These are phyloP conservation scores for Poecilobothrus nobilitatus DNA, from an alignment of 2,888 invertebrate genomes.

Conservation along the genomic window DNA sequence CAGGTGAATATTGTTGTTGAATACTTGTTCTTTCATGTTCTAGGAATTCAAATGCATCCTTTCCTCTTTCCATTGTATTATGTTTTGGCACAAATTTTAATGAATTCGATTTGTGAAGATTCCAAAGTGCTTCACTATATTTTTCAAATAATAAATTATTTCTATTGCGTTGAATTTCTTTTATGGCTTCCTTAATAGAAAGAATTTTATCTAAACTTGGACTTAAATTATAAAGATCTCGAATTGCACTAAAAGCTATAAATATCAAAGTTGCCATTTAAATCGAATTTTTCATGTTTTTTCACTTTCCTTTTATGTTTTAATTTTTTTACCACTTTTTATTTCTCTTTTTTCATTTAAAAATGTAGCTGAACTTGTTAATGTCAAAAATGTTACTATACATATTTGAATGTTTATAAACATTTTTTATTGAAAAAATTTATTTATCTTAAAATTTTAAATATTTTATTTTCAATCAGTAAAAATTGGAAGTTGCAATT, in stretches of 20 bases:
- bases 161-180: constrained; percentile 1
- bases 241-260: constrained; percentile 31
- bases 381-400: no score
- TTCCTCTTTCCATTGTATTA: not conserved
- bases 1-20: not conserved
- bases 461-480: no score
- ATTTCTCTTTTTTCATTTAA: no score
- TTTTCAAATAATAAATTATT: not conserved
- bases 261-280: constrained; percentile 39
- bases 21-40: not conserved
- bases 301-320: not conserved
- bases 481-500: no score
- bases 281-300: constrained; percentile 13
- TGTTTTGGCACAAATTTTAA: not conserved
- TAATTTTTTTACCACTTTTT: no score
- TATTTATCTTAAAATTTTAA: no score
- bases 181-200: not conserved
- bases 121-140: not conserved
- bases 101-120: not conserved
- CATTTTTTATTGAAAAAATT: no score
- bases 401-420: no score
- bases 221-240: constrained; percentile 32
- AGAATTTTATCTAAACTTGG: not conserved
- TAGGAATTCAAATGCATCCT: not conserved
- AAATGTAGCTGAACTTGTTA: no score